Base-by-base conservation (phyloP, 2,113 vertebrate species). In the Alexandromys fortis region DNA sequence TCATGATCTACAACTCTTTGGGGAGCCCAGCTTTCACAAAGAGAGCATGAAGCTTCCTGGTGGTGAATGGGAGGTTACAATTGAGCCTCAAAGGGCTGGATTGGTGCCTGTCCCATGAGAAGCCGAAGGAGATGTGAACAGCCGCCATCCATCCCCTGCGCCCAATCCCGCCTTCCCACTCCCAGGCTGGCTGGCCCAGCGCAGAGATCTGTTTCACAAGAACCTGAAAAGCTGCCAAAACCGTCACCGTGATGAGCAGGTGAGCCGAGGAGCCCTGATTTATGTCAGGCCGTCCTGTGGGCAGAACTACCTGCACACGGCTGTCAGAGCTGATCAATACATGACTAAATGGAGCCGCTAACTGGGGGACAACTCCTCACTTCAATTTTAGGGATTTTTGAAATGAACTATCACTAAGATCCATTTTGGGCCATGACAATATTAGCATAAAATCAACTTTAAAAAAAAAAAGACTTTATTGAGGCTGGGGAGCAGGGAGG, bases 141-240 rank as follows among this genome's bases (percentile, higher is more conserved):
- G 73, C 45, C 4, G 16, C 38, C 65, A 17, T 67, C 65, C 52
- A 17, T 67, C 65, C 52, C 21, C 87, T 4, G 1, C 1, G 38
- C 73, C 30, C 35, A 78, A 83, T 28, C 73, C 77, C 45, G 63
- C 61, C 92, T 92, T 87, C 94, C 3, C 42, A 94, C 85, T 17
- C 65, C 17, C 77, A 86, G 65, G 6, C 94, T 89, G 91, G 55
- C 67, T 85, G 85, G 61, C 73, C 76, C 11, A 68, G 61, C 83
- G 72, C 73, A 52, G 88, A 92, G 94, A 92, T 97, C 91, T 65
- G 91, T 94, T 92, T 91, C 96, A 73, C 82, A 7, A 89, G 77
- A 86, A 65, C 91, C 96, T 91, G 94, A 97, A 96, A 63, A 92
- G 73, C 89, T 93, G 94, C 94, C 97, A 97, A 42, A 89, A 33